Evolutionary conservation across 2,113 vertebrate species (phyloP), one percentile per base, ranked within the genome.

Genomic region (Lathamus discolor): DNA sequence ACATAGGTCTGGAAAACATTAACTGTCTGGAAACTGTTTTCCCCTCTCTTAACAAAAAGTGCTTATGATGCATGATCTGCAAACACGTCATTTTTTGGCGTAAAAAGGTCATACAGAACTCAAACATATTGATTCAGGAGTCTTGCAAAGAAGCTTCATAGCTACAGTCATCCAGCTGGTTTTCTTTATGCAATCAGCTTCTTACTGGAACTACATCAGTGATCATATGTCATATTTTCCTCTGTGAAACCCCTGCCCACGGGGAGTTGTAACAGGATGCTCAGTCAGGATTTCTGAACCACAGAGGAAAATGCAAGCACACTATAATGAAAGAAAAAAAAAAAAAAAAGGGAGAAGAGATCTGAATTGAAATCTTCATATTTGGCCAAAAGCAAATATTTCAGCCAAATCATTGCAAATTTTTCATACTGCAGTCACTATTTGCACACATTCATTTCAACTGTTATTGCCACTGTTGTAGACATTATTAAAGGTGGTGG

Each of bases 21-120:
- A 94, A 91, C 74, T 91, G 68, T 52, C 81, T 91, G 89, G 92
- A 90, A 96, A 94, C 72, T 61, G 12, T 95, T 96, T 89, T 93
- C 62, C 39, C 20, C 79, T 62, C 57, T 93, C 86, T 89, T 89
- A 91, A 84, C 70, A 90, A 87, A 73, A 92, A 79, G 24, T 88
- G 39, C 27, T 94, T 85, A 79, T 92, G 78, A 96, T 91, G 66
- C 62, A 73, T 64, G 57, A 73, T 88, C 78, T 85, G 82, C 48
- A 83, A 88, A n/a, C 10, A 69, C 85, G 29, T 44, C 28, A 69
- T 44, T 43, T 73, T 90, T 91, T 80, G 35, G 48, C 61, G 48
- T 35, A 55, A 93, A 93, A 89, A 87, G 46, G 31, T 84, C 76
- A 43, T 46, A 54, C 9, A 72, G n/a, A 74, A 68, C 78, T 43